phyloP scores from a whole-genome alignment of 2,113 vertebrate genomes.

The Hyperopisus bebe region DNA sequence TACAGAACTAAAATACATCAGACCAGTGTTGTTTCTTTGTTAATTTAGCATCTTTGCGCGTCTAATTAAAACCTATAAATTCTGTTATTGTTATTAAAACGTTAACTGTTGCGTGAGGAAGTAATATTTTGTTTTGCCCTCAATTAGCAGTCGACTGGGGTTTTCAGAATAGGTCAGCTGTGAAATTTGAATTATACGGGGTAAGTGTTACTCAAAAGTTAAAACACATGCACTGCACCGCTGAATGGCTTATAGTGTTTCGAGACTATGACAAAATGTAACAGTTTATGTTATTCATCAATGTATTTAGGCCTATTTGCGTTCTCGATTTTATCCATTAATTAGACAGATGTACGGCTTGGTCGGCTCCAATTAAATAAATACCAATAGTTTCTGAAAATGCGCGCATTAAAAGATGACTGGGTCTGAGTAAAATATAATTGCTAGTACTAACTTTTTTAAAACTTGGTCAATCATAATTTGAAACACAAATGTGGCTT shows the following conservation, averaged over 20 bases:
- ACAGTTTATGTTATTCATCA: neutral
- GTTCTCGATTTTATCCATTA: neutral
- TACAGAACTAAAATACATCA: constrained; percentile 81
- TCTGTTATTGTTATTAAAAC: constrained; percentile 87
- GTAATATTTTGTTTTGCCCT: constrained; percentile 76
- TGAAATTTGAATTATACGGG: constrained; percentile 83
- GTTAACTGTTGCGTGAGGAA: constrained; percentile 81
- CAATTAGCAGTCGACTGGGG: constrained; percentile 66
- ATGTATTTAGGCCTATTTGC: neutral
- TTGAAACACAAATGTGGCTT: neutral
- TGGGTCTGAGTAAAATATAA: neutral
- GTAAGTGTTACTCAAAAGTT: constrained; percentile 72
- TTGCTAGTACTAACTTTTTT: neutral
- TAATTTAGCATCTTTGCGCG: constrained; percentile 83
- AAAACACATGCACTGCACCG: constrained; percentile 54
- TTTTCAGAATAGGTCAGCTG: constrained; percentile 86
- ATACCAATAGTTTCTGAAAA: neutral
- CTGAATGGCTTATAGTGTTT: constrained; percentile 6
- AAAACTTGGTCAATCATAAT: neutral
- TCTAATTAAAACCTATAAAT: constrained; percentile 88
- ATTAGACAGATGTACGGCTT: neutral
- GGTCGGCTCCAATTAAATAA: neutral
- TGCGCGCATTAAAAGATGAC: neutral
- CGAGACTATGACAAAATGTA: neutral
- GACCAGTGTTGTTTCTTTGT: constrained; percentile 75